Conservation (phyloP, 2,888 invertebrate genomes). For the Allolobophora icterica region DNA sequence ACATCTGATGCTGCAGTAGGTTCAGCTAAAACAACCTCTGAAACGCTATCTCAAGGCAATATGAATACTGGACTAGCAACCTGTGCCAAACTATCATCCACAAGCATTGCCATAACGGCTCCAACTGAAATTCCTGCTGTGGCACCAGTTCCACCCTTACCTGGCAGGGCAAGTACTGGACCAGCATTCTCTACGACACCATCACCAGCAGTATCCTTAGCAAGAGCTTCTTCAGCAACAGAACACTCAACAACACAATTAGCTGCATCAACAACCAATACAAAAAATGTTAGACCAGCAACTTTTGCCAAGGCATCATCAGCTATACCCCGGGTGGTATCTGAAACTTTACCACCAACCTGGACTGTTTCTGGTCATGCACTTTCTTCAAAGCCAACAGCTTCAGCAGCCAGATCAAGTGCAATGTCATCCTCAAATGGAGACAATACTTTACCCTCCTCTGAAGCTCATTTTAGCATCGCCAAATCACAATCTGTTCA, state of each 20-base stretch:
- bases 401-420: background rate
- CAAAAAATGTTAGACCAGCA: background rate
- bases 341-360: background rate
- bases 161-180: background rate
- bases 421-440: background rate
- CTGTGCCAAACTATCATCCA: background rate
- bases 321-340: background rate
- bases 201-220: background rate
- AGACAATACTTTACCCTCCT: constrained; percentile 8
- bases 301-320: background rate
- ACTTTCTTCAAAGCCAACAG: background rate
- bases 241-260: background rate
- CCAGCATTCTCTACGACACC: background rate
- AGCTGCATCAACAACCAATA: background rate
- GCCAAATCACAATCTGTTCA: background rate
- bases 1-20: background rate
- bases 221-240: background rate
- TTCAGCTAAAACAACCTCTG: constrained; percentile 7
- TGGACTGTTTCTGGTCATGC: background rate
- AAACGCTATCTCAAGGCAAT: background rate
- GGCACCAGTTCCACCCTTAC: background rate
- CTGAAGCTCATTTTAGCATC: background rate
- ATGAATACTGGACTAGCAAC: background rate
- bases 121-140: background rate
- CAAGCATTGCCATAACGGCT: background rate